A percentile compares a stretch with the other conserved stretches of the same genome.
Conservation (phyloP, 2,113 vertebrate species). For the Pan paniscus region DNA sequence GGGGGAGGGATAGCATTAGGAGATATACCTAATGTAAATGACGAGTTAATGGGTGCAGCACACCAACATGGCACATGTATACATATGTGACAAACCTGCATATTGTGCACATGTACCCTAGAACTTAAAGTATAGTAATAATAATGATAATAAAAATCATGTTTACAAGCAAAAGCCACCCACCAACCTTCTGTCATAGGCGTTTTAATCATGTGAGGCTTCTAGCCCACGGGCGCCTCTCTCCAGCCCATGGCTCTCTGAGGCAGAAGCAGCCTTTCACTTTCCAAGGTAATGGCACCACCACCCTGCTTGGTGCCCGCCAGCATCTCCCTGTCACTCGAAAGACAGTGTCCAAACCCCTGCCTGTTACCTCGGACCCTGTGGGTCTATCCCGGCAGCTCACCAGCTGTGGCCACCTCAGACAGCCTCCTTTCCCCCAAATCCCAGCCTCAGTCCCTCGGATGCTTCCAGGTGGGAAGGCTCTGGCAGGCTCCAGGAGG, state of each 20-base stretch:
- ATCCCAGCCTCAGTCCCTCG: neutral
- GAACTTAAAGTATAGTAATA: too few species aligned
- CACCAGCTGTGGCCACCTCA: neutral
- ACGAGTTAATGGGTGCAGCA: too few species aligned
- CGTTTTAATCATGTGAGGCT: neutral
- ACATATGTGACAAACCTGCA: too few species aligned
- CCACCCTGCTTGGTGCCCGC: neutral
- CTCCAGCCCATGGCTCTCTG: neutral
- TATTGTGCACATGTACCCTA: too few species aligned
- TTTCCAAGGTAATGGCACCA: neutral
- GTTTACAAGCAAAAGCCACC: too few species aligned
- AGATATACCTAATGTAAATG: too few species aligned
- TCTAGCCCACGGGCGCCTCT: accelerated
- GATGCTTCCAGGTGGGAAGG: neutral
- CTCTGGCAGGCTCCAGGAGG: neutral
- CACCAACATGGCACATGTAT: too few species aligned
- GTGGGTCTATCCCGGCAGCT: neutral
- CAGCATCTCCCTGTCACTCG: too few species aligned
- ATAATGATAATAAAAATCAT: neutral
- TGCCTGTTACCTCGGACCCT: neutral
- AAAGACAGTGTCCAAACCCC: neutral
- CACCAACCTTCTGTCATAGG: too few species aligned
- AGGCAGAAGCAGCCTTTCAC: neutral
- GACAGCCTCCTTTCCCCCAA: neutral
- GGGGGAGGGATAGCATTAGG: too few species aligned